Evolutionary conservation across 2,113 vertebrate genomes (phyloP), one percentile per base, ranked within the genome.

Genomic region (Scomber japonicus): DNA sequence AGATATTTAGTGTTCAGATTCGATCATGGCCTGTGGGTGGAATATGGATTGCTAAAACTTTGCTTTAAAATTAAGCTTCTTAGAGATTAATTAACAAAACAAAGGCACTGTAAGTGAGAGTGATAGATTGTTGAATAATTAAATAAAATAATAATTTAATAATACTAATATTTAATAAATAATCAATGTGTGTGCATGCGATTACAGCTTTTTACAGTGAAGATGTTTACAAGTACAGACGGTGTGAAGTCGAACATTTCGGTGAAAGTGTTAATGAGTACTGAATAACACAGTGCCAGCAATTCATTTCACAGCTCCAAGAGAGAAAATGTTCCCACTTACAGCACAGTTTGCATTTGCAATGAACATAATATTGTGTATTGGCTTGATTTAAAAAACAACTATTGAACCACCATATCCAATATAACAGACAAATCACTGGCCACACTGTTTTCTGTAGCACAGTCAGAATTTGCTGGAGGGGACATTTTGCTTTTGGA

Each of bases 261-360:
- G 83, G 82, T 56, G 40, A 70, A 82, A 51, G 85, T 75, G 83
- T 80, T 86, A 82, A 83, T 82, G 65, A 90, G 73, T 13, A 19
- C 16, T 15, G 15, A 54, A 72, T 11, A 59, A 27, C 68, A 35
- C 62, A 10, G 51, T 65, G 82, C 62, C 74, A 71, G 55, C 66
- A 35, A 35, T 19, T 16, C 51, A 35, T 65, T 82, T 86, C 65
- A 82, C 83, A 80, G 81, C 72, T 78, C 71, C 6, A 16, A 76
- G 45, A 7, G 19, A 45, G 17, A 65, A 65, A 80, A 70, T 57
- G 65, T 60, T 78, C 55, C 60, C 44, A 10, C 67, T 70, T 44
- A 64, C 68, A 75, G 69, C 51, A 63, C 46, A 69, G 68, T 65
- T 64, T 62, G 71, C 21, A 55, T 65, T 45, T 48, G 17, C 12